Conservation (phyloP, 2,888 invertebrate genomes). For the Serrognathus titanus region DNA sequence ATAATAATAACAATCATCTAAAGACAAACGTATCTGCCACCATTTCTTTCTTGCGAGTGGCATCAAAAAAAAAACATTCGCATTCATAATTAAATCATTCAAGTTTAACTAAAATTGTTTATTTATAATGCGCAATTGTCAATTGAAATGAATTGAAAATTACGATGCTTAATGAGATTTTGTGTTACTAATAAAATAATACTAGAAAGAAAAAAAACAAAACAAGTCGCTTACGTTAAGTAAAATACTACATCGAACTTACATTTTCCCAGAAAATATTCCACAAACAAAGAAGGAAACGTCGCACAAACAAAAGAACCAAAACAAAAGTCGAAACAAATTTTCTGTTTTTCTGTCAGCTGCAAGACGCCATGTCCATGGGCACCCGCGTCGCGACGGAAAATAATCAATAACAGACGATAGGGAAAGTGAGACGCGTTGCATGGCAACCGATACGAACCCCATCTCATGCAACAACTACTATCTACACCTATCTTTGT, state of each 20-base stretch:
- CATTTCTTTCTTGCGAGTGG: too few species aligned
- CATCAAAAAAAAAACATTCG: too few species aligned
- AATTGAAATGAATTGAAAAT: too few species aligned
- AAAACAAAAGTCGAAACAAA: constrained; percentile 28
- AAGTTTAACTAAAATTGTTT: too few species aligned
- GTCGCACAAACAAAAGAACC: constrained; percentile 25
- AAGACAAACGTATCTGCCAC: too few species aligned
- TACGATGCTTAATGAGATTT: too few species aligned
- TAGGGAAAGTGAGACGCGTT: constrained; percentile 48
- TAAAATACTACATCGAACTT: constrained; percentile 25
- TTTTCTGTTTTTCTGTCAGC: constrained; percentile 44
- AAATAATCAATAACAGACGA: constrained; percentile 51
- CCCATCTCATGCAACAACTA: constrained; percentile 17
- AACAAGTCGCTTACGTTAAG: too few species aligned
- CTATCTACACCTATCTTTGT: background rate
- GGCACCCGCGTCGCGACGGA: constrained; percentile 47
- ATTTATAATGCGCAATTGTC: too few species aligned
- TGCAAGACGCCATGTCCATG: constrained; percentile 47
- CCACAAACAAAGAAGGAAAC: constrained; percentile 32
- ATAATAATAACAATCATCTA: too few species aligned
- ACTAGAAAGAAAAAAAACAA: too few species aligned
- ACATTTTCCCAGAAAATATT: constrained; percentile 37
- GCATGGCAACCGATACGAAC: constrained; percentile 40
- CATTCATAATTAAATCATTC: too few species aligned
- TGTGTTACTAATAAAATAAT: too few species aligned